Evolutionary conservation across 2,113 vertebrate species (phyloP).

Genomic region (Siniperca chuatsi): DNA sequence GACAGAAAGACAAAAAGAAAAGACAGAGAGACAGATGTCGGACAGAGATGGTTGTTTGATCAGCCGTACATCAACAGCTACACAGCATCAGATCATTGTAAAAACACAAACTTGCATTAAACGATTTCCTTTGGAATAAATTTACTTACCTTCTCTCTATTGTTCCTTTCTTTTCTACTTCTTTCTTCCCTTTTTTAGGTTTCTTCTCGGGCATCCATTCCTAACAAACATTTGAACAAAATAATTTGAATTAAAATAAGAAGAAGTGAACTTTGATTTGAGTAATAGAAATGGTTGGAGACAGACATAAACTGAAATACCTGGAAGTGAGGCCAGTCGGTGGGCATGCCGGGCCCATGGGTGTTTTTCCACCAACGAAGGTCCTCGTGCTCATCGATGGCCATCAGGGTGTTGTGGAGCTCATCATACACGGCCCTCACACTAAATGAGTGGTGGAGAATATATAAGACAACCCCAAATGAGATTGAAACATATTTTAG

Average conservation of each 20-base stretch:
- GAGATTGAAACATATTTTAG: neutral
- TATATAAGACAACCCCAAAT: neutral
- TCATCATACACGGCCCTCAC: conserved; percentile 80
- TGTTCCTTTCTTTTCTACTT: conserved; percentile 74
- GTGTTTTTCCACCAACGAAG: conserved; percentile 89
- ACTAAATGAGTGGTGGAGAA: conserved; percentile 29
- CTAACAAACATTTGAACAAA: conserved; percentile 52
- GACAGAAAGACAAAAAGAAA: neutral
- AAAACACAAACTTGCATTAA: neutral
- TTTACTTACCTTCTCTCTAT: conserved; percentile 81
- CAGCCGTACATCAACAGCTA: neutral
- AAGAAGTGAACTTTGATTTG: accelerated
- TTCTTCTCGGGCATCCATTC: conserved; percentile 86
- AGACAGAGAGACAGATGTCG: neutral
- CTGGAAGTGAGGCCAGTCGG: conserved; percentile 89
- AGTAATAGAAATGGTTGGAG: neutral
- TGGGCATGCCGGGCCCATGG: conserved; percentile 88
- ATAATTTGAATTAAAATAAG: neutral
- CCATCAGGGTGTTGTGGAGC: conserved; percentile 82
- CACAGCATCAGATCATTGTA: neutral
- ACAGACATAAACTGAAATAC: conserved; percentile 45
- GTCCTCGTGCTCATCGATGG: conserved; percentile 86
- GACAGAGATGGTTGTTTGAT: neutral
- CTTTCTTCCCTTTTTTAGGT: conserved; percentile 83
- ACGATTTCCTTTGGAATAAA: neutral